These are phyloP conservation scores for Brachymystax lenok DNA, from an alignment of 2,797 vertebrate species.

Conservation along the genomic window DNA sequence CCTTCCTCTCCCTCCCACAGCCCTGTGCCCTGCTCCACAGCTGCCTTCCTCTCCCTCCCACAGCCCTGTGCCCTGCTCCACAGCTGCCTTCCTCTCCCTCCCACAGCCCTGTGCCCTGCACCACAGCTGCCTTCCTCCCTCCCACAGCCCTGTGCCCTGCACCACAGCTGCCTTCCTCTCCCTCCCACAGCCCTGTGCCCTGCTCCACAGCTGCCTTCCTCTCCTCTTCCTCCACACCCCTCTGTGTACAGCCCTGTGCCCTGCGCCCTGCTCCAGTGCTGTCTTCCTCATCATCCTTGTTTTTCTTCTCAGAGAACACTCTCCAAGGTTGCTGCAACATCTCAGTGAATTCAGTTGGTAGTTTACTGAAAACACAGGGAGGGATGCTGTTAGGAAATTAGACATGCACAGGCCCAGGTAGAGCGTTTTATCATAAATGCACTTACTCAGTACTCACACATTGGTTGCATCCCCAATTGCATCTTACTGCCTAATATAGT, in stretches of 20 bases:
- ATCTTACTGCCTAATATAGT: not conserved
- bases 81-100: not conserved
- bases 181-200: no score
- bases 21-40: constrained; percentile 36
- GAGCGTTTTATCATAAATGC: not conserved
- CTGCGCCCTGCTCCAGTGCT: no score
- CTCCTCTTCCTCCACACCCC: no score
- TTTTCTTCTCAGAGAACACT: not conserved
- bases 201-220: no score
- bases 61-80: no score
- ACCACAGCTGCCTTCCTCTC: no score
- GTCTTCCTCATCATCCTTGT: no score
- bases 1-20: not conserved
- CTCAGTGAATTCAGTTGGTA: not conserved
- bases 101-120: constrained; percentile 20
- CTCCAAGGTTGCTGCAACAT: no score
- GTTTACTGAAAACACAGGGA: not conserved
- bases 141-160: not conserved
- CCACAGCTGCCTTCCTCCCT: not conserved
- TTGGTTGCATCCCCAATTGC: not conserved
- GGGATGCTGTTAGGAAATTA: not conserved
- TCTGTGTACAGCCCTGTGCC: no score
- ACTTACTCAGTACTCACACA: not conserved
- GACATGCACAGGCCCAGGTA: not conserved
- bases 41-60: constrained; percentile 44